Evolutionary conservation across 1,140 invertebrate genomes (phyloP), one percentile per base, ranked within the genome.

Genomic region (Brachystomella parvula): DNA sequence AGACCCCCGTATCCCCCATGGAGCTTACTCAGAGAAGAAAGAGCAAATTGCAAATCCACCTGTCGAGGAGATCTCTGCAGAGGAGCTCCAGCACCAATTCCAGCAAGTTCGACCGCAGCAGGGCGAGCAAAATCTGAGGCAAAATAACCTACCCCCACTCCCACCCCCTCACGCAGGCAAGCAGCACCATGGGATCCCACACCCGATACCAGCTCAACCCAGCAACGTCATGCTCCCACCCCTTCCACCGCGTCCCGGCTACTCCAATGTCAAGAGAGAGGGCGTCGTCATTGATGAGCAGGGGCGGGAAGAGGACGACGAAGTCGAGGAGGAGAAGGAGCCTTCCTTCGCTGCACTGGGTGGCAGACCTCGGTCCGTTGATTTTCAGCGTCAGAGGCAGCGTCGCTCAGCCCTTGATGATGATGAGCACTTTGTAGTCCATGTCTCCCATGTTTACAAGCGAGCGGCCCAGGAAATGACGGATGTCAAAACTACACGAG

Each of bases 401-500:
- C 80, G 85, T 75, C 79, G 83, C 72, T 47, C 31, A n/a, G 44
- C 57, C 12, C 26, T 60, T 80, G 31, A 70, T n/a, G 65, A 71
- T 3, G 59, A 66, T 49, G 65, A 68, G 33, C 66, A 65, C 17
- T 68, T 71, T 44, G 67, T 73, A n/a, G 65, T 73, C 19, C 64
- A 39, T 53, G 19, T 73, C 26, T 63, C 47, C 33, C 76, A 88
- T 72, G 87, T 91, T 59, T 90, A 91, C 81, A 91, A 90, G 75
- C 82, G 89, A 62, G 88, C 89, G 68, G 85, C 90, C 57, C 89
- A 92, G 79, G 89, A 92, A 78, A 93, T 93, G 90, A 94, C 90
- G 21, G 92, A 95, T 75, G 90, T 96, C 0, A 90, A 92, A 75
- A 95, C 92, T 26, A 90, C 89, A 74, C 82, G 91, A 73, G 88